Percentiles rank a stretch among this genome's conserved stretches.
Evolutionary conservation across 2,888 invertebrate genomes (phyloP).

Genomic region (Morpho achilles): DNA sequence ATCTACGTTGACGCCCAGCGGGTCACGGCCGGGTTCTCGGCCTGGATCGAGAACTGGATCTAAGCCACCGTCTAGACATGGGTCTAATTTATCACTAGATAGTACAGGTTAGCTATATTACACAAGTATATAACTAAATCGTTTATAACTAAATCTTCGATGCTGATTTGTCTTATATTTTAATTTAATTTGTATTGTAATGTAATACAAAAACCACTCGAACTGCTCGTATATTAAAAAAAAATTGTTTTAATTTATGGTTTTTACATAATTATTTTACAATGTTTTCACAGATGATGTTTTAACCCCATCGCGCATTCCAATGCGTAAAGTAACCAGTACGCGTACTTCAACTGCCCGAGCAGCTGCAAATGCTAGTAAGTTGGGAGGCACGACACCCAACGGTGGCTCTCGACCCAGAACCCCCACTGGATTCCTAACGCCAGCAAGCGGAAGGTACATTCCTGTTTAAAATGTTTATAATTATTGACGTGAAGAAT

Average conservation of each 20-base stretch:
- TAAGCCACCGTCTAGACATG: conserved; percentile 95
- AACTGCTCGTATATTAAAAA: too few relatives aligned
- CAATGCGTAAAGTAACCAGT: conserved; percentile 84
- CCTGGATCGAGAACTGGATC: conserved; percentile 92
- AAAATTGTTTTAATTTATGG: background rate
- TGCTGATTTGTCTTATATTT: too few relatives aligned
- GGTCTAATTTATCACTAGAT: conserved; percentile 93
- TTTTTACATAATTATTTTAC: too few relatives aligned
- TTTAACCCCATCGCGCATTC: conserved; percentile 88
- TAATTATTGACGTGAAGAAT: conserved; percentile 7
- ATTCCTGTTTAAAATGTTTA: conserved; percentile 21
- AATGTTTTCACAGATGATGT: conserved; percentile 80
- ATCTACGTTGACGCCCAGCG: conserved; percentile 87
- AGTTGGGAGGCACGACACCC: conserved; percentile 77
- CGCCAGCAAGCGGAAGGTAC: conserved; percentile 88
- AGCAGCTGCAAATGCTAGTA: conserved; percentile 80
- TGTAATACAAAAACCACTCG: too few relatives aligned
- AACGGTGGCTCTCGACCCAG: conserved; percentile 83
- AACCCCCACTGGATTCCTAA: conserved; percentile 88
- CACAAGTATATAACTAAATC: background rate
- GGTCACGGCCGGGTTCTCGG: conserved; percentile 90
- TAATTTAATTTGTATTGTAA: too few relatives aligned
- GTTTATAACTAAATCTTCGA: background rate
- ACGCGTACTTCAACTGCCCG: conserved; percentile 74
- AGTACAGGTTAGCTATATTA: conserved; percentile 84